Evolutionary conservation across 2,113 vertebrate species (phyloP).

Genomic region (Ctenodactylus gundi): DNA sequence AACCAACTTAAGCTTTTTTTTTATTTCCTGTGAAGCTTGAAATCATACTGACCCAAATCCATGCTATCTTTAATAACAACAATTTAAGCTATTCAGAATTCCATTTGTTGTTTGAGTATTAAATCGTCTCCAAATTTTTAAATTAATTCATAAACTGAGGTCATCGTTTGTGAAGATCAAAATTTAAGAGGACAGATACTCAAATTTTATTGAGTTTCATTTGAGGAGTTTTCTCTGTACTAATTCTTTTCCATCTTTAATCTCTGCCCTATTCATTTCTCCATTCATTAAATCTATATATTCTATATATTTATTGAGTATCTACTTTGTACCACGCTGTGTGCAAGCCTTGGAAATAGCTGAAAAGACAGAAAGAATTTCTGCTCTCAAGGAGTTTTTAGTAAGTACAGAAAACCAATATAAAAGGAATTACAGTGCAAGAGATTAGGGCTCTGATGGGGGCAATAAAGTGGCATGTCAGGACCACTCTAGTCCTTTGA

Average conservation of each 20-base stretch:
- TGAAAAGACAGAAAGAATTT: background rate
- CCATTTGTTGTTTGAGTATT: background rate
- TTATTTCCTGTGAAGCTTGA: background rate
- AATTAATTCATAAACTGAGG: background rate
- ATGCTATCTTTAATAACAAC: background rate
- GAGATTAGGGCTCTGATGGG: background rate
- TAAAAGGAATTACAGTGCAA: background rate
- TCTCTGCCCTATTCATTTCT: background rate
- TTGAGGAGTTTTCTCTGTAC: background rate
- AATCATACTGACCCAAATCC: conserved; percentile 51
- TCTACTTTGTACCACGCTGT: background rate
- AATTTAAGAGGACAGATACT: background rate
- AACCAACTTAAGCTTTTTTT: conserved; percentile 48
- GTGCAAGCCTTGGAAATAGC: background rate
- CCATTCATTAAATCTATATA: background rate
- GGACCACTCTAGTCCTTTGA: background rate
- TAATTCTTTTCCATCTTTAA: background rate
- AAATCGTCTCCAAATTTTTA: background rate
- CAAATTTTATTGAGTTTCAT: background rate
- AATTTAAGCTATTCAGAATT: background rate
- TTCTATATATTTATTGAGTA: background rate
- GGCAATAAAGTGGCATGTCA: background rate
- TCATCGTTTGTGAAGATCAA: background rate
- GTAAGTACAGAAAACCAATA: background rate
- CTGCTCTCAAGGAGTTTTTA: background rate